These are phyloP conservation scores for Catocala fraxini DNA, from an alignment of 2,888 invertebrate genomes.

Conservation along the genomic window DNA sequence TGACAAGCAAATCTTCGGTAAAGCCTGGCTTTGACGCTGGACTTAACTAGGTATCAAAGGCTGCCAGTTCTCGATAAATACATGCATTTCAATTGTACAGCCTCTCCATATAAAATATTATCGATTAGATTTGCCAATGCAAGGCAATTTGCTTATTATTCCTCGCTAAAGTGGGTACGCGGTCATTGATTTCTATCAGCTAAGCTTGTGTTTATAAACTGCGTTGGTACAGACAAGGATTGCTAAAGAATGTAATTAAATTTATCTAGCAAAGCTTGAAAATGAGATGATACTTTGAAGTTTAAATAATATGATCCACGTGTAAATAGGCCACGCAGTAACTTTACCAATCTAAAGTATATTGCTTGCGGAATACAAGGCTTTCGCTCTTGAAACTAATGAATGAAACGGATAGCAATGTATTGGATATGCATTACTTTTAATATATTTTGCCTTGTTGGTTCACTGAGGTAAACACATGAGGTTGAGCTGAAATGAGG, in stretches of 20 bases:
- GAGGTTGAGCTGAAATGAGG: no score
- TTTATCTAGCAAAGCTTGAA: no score
- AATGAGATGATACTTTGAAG: no score
- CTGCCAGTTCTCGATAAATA: neutral
- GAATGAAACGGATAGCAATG: no score
- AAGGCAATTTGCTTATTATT: constrained; percentile 19
- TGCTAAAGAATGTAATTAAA: neutral
- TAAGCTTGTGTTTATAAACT: constrained; percentile 9
- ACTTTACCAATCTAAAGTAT: no score
- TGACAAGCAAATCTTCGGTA: neutral
- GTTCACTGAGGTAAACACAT: no score
- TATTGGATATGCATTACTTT: no score
- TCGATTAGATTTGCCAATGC: constrained; percentile 1
- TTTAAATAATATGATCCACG: no score
- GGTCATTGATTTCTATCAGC: constrained; percentile 20
- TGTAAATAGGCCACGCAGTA: no score
- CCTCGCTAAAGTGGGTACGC: constrained; percentile 15
- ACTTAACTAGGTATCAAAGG: neutral
- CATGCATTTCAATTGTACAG: neutral
- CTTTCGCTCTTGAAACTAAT: no score
- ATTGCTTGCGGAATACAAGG: no score
- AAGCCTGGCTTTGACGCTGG: neutral
- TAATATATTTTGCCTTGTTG: no score
- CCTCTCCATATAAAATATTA: constrained; percentile 13
- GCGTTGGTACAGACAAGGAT: neutral